phyloP scores from a whole-genome alignment of 2,797 vertebrate genomes.

The Threskiornis aethiopicus region DNA sequence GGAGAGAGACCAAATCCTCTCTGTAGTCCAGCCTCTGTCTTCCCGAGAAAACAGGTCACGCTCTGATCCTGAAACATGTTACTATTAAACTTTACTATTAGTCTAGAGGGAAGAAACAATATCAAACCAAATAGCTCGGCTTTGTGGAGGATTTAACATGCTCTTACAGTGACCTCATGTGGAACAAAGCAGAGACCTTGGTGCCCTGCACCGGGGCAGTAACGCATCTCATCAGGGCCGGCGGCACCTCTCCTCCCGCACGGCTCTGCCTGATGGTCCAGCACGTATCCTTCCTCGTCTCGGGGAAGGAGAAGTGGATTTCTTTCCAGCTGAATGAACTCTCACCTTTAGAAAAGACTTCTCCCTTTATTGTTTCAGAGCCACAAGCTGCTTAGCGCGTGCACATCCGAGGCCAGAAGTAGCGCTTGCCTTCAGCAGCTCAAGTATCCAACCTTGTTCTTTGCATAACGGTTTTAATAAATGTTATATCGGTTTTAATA shows the following conservation, averaged over 20 bases:
- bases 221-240: rapidly evolving
- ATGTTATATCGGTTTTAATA: slow-evolving; percentile 69
- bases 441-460: slow-evolving; percentile 31
- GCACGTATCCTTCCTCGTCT: rapidly evolving
- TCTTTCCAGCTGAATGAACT: not conserved
- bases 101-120: not conserved
- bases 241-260: rapidly evolving
- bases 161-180: slow-evolving; percentile 64
- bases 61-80: not conserved
- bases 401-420: not conserved
- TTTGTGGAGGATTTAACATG: not conserved
- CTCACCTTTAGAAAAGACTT: not conserved
- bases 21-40: not conserved
- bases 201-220: not conserved
- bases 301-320: not conserved
- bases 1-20: not conserved
- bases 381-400: not conserved
- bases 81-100: not conserved
- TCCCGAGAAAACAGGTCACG: not conserved
- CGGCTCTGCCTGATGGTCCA: not conserved
- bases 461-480: slow-evolving; percentile 66
- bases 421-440: not conserved
- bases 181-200: slow-evolving; percentile 21
- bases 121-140: not conserved
- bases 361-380: not conserved